phyloP scores from a whole-genome alignment of 2,113 vertebrate species.

The Leucosticte australis region DNA sequence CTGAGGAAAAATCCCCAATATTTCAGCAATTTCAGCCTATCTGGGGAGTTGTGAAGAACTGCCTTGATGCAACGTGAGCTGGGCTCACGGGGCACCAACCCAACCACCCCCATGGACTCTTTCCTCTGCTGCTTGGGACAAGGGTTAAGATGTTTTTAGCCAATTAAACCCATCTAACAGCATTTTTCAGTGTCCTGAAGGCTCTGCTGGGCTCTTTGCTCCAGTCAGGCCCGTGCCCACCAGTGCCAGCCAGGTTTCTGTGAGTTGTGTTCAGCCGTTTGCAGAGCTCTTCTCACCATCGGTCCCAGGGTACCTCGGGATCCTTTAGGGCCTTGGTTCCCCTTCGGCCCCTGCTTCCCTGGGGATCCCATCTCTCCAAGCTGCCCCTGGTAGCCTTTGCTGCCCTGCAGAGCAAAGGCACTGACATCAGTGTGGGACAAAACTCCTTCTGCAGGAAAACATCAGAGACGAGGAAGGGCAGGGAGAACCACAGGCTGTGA shows the following conservation, averaged over 20 bases:
- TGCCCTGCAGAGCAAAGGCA: conserved; percentile 77
- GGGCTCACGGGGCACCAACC: neutral
- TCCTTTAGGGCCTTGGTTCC: conserved; percentile 91
- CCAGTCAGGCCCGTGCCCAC: neutral
- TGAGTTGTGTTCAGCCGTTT: neutral
- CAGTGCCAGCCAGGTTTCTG: neutral
- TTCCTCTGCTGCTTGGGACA: neutral
- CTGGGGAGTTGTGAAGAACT: neutral
- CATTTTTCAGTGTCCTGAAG: neutral
- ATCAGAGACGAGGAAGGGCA: neutral
- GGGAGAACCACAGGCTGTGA: neutral
- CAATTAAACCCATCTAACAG: neutral
- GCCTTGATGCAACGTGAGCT: neutral
- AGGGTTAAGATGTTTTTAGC: neutral
- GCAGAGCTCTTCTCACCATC: conserved; percentile 80
- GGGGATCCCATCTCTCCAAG: conserved; percentile 89
- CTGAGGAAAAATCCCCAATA: neutral
- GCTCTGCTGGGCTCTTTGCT: neutral
- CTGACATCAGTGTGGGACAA: neutral
- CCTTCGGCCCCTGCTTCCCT: conserved; percentile 84
- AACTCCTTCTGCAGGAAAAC: neutral
- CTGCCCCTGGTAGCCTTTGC: conserved; percentile 90
- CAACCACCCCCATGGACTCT: neutral
- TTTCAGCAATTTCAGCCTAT: conserved; percentile 9
- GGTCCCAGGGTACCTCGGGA: conserved; percentile 95